Percentiles rank a stretch among this genome's conserved stretches.
Evolutionary conservation across 2,888 invertebrate genomes (phyloP).

Genomic region (Netelia virgata): DNA sequence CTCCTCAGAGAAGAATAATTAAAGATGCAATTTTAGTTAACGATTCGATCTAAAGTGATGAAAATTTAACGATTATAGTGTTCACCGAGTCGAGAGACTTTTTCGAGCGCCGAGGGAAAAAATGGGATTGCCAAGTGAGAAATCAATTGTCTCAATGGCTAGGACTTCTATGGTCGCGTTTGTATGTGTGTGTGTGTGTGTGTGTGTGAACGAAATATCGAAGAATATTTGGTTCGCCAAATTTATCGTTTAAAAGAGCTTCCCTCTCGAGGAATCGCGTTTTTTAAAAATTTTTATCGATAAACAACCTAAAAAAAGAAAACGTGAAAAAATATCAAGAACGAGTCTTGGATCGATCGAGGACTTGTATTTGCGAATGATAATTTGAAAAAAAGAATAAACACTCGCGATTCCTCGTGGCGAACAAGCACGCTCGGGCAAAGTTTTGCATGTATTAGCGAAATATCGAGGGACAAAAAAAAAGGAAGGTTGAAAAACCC

Average conservation of each 20-base stretch:
- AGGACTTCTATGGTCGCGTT: slow-evolving; percentile 18
- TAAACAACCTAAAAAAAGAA: slow-evolving; percentile 12
- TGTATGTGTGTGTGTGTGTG: slow-evolving; percentile 31
- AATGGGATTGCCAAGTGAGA: slow-evolving; percentile 28
- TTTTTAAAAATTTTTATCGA: neutral
- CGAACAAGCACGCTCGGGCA: slow-evolving; percentile 62
- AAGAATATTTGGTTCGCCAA: slow-evolving; percentile 53
- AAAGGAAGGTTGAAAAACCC: neutral
- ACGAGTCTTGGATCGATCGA: slow-evolving; percentile 46
- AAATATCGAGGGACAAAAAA: slow-evolving; percentile 13
- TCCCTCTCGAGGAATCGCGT: slow-evolving; percentile 65
- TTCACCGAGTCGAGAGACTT: slow-evolving; percentile 26
- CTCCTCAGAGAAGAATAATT: neutral
- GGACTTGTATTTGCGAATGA: slow-evolving; percentile 2
- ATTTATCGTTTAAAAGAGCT: slow-evolving; percentile 64
- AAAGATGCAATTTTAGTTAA: slow-evolving; percentile 15
- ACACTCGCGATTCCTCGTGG: slow-evolving; percentile 60
- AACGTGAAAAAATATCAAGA: neutral
- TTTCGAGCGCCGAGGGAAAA: slow-evolving; percentile 24
- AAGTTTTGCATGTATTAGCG: slow-evolving; percentile 31
- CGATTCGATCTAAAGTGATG: neutral
- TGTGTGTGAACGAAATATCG: slow-evolving; percentile 40
- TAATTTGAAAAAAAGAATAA: slow-evolving; percentile 15
- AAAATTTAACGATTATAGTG: neutral
- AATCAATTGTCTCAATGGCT: slow-evolving; percentile 38